phyloP scores from a whole-genome alignment of 2,888 invertebrate genomes.

The Nemoura dubitans region DNA sequence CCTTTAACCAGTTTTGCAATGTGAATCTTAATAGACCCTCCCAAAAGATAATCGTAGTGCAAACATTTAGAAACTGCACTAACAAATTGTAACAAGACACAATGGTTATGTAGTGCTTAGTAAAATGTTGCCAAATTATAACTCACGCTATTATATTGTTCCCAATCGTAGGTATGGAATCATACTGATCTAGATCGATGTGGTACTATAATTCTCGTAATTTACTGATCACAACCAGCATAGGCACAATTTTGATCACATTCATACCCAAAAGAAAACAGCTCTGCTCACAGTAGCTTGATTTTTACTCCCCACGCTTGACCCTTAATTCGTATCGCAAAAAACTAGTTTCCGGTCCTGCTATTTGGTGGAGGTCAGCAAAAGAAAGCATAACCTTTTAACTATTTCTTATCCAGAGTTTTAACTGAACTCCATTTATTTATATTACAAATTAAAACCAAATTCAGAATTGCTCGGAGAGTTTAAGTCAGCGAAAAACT shows the following conservation, averaged over 20 bases:
- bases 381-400: too few relatives aligned
- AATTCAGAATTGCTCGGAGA: too few relatives aligned
- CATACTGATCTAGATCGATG: background rate
- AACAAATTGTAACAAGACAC: background rate
- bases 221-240: background rate
- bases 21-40: background rate
- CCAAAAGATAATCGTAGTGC: background rate
- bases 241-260: background rate
- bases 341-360: background rate
- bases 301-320: background rate
- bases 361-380: background rate
- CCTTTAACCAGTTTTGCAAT: slow-evolving; percentile 15
- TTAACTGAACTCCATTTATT: too few relatives aligned
- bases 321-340: background rate
- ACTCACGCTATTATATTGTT: background rate
- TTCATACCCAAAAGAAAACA: background rate
- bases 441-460: too few relatives aligned
- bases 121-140: background rate
- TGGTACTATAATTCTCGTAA: background rate
- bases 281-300: background rate
- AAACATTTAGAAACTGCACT: background rate
- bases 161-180: background rate
- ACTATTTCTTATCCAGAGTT: too few relatives aligned
- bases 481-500: too few relatives aligned
- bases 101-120: background rate